These are phyloP conservation scores for Trididemnum nubilum DNA, from an alignment of 23 tunicate genomes.

Conservation along the genomic window DNA sequence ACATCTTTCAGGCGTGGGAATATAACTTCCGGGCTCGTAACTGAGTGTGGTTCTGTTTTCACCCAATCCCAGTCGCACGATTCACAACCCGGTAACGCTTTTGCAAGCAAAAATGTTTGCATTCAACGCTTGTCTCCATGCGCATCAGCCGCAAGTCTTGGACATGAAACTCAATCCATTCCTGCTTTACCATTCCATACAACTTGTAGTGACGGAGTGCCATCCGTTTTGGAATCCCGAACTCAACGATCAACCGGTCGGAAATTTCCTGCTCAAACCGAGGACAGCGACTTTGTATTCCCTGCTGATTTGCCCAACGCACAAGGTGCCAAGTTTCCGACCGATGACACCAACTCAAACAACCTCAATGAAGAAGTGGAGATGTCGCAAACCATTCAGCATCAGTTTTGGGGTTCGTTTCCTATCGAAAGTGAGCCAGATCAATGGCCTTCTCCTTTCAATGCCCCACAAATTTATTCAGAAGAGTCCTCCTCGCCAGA, in stretches of 20 bases:
- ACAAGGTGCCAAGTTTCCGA: not conserved
- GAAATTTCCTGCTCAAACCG: not conserved
- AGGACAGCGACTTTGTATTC: too few relatives aligned
- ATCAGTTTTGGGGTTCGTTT: not conserved
- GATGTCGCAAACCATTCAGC: not conserved
- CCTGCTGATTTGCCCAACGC: not conserved
- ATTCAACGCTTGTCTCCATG: not conserved
- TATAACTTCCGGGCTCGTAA: not conserved
- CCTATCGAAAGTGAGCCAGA: not conserved
- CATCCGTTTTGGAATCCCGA: not conserved
- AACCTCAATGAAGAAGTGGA: not conserved
- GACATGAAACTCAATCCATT: not conserved
- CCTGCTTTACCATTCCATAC: too few relatives aligned
- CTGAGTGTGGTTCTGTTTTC: too few relatives aligned
- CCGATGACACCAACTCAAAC: not conserved
- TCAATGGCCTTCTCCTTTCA: not conserved
- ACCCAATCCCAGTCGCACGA: too few relatives aligned
- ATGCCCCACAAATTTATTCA: not conserved
- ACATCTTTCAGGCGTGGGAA: not conserved
- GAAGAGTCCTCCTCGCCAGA: not conserved
- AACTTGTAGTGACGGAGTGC: not conserved
- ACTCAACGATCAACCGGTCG: not conserved
- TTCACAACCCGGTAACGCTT: not conserved
- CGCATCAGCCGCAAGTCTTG: not conserved
- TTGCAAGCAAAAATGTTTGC: not conserved